phyloP scores from a whole-genome alignment of 2,113 vertebrate species.

The Excalfactoria chinensis region DNA sequence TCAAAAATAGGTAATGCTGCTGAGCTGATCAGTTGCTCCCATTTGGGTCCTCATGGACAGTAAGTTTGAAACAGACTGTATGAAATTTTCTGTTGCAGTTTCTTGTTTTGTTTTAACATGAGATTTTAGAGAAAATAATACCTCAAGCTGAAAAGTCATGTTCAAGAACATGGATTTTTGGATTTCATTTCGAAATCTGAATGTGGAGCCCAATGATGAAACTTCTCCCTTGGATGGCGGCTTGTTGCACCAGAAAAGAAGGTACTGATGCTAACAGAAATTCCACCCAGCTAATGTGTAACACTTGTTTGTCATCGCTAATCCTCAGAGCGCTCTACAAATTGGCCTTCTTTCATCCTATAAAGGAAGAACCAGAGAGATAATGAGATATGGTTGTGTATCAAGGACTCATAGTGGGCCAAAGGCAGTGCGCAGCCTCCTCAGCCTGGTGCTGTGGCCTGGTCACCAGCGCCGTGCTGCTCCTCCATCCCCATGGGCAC shows the following conservation, averaged over 20 bases:
- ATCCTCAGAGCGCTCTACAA: background rate
- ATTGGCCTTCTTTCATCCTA: background rate
- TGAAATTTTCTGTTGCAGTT: background rate
- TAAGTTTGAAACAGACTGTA: background rate
- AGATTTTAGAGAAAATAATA: background rate
- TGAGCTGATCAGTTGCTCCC: background rate
- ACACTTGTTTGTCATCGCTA: background rate
- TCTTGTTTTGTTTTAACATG: background rate
- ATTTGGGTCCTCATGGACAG: background rate
- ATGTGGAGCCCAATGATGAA: background rate
- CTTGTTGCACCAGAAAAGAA: background rate
- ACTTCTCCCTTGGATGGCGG: background rate
- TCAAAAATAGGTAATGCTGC: background rate
- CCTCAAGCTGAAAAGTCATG: background rate
- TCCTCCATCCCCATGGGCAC: background rate
- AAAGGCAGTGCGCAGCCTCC: background rate
- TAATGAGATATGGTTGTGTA: background rate
- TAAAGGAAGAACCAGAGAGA: background rate
- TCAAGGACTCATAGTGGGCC: background rate
- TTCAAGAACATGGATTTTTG: background rate
- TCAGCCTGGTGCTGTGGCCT: rapidly evolving
- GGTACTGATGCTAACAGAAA: background rate
- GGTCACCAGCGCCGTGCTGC: background rate
- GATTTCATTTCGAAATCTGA: background rate
- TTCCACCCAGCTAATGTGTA: background rate